Percentiles rank a stretch among this genome's conserved stretches.
Conservation (phyloP, 2,888 invertebrate species). For the Limenitis camilla region DNA sequence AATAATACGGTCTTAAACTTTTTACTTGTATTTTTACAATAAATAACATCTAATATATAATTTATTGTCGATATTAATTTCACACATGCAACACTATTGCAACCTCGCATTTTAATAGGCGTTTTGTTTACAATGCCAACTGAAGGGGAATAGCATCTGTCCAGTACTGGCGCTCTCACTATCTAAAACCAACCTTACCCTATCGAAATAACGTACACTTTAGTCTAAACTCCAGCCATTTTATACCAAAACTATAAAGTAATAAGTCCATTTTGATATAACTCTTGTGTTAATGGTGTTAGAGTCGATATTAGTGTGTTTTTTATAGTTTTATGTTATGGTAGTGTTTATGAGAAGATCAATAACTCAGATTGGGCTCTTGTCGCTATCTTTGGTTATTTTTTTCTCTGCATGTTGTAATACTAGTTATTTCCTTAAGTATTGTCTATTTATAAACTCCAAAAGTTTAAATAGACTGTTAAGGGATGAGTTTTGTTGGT, state of each 20-base stretch:
- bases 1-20: too few relatives aligned
- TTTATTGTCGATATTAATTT: constrained; percentile 9
- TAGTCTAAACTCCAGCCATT: constrained; percentile 8
- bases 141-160: constrained; percentile 52
- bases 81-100: constrained; percentile 38
- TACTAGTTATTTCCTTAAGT: neutral
- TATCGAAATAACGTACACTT: constrained; percentile 26
- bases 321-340: constrained; percentile 7
- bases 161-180: constrained; percentile 23
- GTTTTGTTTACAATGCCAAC: constrained; percentile 70
- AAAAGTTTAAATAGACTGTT: too few relatives aligned
- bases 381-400: constrained; percentile 41
- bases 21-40: too few relatives aligned
- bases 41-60: neutral
- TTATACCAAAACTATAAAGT: constrained; percentile 7
- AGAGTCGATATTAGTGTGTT: constrained; percentile 25
- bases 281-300: constrained; percentile 14
- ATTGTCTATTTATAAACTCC: too few relatives aligned
- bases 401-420: constrained; percentile 19
- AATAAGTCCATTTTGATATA: constrained; percentile 11
- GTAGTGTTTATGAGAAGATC: constrained; percentile 37
- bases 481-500: too few relatives aligned
- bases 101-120: constrained; percentile 65
- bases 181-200: constrained; percentile 33
- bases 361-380: constrained; percentile 51